phyloP scores from a whole-genome alignment of 2,888 invertebrate species.

The Resseliella maxima region DNA sequence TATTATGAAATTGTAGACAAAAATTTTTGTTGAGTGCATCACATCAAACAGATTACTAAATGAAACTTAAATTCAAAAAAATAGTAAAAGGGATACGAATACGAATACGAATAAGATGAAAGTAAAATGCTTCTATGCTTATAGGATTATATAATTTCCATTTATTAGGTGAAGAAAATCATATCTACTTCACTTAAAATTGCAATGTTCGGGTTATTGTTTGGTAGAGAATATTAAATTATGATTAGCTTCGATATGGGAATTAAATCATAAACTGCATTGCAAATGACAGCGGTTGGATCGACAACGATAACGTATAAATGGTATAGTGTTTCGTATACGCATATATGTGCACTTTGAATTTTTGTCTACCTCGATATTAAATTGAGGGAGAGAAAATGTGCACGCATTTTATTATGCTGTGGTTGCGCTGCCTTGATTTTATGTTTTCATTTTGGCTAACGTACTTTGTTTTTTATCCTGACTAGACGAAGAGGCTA shows the following conservation, averaged over 20 bases:
- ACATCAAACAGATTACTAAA: conserved; percentile 36
- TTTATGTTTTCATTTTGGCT: neutral
- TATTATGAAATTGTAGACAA: neutral
- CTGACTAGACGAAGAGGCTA: neutral
- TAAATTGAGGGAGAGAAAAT: neutral
- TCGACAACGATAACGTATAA: neutral
- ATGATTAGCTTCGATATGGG: conserved; percentile 53
- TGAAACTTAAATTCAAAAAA: neutral
- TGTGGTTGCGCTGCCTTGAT: neutral
- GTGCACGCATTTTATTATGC: conserved; percentile 17
- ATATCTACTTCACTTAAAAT: neutral
- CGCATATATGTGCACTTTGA: too few species aligned
- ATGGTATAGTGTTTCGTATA: too few species aligned
- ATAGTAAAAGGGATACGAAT: conserved; percentile 5
- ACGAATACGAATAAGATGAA: neutral
- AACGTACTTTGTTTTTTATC: neutral
- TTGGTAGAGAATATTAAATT: conserved; percentile 51
- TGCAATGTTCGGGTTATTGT: neutral
- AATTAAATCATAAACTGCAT: conserved; percentile 46
- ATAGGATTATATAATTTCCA: conserved; percentile 22
- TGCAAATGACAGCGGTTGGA: neutral
- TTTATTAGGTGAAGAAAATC: neutral
- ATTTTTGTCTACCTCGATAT: too few species aligned
- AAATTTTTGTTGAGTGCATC: neutral
- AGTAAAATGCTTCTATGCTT: neutral